These are phyloP conservation scores for Protosalanx chinensis DNA, from an alignment of 2,797 vertebrate species.

Conservation along the genomic window DNA sequence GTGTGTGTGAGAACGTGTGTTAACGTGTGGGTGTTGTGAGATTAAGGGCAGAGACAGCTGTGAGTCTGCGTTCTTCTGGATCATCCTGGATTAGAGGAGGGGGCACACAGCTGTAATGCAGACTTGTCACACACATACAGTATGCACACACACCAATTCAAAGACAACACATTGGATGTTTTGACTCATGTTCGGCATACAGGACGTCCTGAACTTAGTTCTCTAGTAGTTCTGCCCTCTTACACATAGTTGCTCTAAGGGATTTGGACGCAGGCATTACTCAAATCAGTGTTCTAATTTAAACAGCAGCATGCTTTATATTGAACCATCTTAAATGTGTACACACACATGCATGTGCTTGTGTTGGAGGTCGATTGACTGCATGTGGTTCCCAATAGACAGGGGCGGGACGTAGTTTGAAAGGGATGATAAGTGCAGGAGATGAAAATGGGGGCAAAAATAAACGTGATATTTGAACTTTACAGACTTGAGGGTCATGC, in stretches of 20 bases:
- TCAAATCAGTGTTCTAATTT: neutral
- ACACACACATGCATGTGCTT: no score
- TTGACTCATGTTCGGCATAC: no score
- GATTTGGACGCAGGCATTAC: no score
- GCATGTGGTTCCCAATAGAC: neutral
- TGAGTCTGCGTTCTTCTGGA: constrained; percentile 44
- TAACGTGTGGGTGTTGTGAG: constrained; percentile 25
- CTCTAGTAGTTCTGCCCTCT: no score
- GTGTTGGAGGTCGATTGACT: neutral
- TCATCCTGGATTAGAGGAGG: constrained; percentile 57
- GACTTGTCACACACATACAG: constrained; percentile 19
- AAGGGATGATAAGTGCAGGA: neutral
- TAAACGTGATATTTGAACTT: neutral
- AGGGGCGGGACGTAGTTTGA: neutral
- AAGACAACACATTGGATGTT: neutral
- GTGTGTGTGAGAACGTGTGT: constrained; percentile 23
- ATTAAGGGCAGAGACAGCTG: constrained; percentile 66
- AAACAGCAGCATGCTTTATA: neutral
- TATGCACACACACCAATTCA: constrained; percentile 8
- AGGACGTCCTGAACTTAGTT: no score
- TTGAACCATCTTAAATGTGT: neutral
- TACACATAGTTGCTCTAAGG: no score
- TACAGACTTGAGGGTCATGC: no score
- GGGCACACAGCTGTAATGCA: constrained; percentile 44
- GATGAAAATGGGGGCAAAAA: neutral